Percentiles rank a stretch among this genome's conserved stretches.
These are phyloP conservation scores for Drosophila yakuba DNA, from an alignment of 1,140 invertebrate species.

Conservation along the genomic window DNA sequence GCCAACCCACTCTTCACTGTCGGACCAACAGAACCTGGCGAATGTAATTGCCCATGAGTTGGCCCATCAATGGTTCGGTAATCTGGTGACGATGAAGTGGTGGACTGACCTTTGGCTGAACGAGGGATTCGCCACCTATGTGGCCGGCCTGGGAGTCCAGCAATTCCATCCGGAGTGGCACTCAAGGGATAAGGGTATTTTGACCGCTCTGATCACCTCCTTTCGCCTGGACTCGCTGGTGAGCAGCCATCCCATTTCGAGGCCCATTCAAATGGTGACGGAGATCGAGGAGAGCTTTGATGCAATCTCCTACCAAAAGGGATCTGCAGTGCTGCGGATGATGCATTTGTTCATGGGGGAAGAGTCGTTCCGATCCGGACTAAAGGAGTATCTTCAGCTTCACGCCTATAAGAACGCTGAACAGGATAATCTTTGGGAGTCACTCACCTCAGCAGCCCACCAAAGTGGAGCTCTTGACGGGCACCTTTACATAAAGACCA, in stretches of 20 bases:
- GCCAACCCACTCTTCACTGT: slow-evolving; percentile 85
- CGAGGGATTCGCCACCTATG: slow-evolving; percentile 93
- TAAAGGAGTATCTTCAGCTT: slow-evolving; percentile 88
- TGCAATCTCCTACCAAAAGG: slow-evolving; percentile 94
- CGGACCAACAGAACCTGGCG: slow-evolving; percentile 87
- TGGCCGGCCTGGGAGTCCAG: slow-evolving; percentile 86
- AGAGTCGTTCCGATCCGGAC: slow-evolving; percentile 88
- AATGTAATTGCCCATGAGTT: slow-evolving; percentile 90
- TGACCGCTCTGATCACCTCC: slow-evolving; percentile 85
- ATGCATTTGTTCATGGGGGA: slow-evolving; percentile 94
- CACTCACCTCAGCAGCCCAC: slow-evolving; percentile 88
- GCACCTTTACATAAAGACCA: slow-evolving; percentile 86
- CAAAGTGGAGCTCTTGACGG: slow-evolving; percentile 84
- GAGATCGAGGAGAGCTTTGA: slow-evolving; percentile 95
- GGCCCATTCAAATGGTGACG: slow-evolving; percentile 87
- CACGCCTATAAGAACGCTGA: slow-evolving; percentile 89
- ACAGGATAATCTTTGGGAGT: slow-evolving; percentile 92
- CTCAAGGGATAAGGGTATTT: slow-evolving; percentile 88
- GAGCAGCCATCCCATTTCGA: slow-evolving; percentile 87
- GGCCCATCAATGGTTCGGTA: slow-evolving; percentile 92
- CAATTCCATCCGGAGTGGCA: slow-evolving; percentile 87
- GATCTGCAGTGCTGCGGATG: slow-evolving; percentile 93
- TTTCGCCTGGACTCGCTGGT: slow-evolving; percentile 86
- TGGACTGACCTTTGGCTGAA: slow-evolving; percentile 95
- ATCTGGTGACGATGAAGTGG: slow-evolving; percentile 92